Base-by-base conservation (phyloP, 2,888 invertebrate genomes). In the Pilophorus perplexus region DNA sequence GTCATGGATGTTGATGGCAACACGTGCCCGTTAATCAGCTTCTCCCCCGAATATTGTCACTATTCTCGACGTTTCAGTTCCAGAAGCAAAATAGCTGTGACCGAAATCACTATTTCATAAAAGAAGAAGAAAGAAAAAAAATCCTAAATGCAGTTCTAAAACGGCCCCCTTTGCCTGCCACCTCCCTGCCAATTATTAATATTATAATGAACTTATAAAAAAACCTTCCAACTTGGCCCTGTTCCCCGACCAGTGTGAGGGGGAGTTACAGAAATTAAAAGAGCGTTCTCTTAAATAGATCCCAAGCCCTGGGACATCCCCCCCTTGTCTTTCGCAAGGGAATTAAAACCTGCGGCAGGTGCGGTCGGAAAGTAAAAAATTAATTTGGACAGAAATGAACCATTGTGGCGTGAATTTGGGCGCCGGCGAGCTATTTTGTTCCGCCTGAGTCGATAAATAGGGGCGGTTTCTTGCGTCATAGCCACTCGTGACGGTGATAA, bases 181-280 rank as follows among this genome's bases (percentile, higher is more conserved):
- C n/a, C n/a, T n/a, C 22, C 22, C 55, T 55, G 55, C 55, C 55
- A 55, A 55, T 55, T 55, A 55, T 37, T 55, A 55, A 55, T 55
- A 52, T 55, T 55, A 55, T 55, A 55, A 55, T 55, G 55, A 55
- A 55, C 55, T 38, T 37, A 55, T 37, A 20, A 55, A 55, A 55
- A 52, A 48, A 16, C 3, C 8, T 28, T 33, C 27, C 6, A 12
- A n/a, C 55, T 55, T 55, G 55, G 55, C 55, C 28, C 10, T 14
- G 55, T 55, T 55, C 55, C 28, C 37, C 18, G n/a, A 37, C 38
- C 37, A n/a, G 28, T 27, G 52, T 23, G 28, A 3, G 16, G 16
- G 52, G 10, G 46, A 46, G 46, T 46, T 20, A 20, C 20, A 55
- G 55, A 37, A 55, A 55, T 55, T 55, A 55, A 55, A 37, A 55